phyloP scores from a whole-genome alignment of 2,888 invertebrate genomes.

The Orchesellides sinensis region DNA sequence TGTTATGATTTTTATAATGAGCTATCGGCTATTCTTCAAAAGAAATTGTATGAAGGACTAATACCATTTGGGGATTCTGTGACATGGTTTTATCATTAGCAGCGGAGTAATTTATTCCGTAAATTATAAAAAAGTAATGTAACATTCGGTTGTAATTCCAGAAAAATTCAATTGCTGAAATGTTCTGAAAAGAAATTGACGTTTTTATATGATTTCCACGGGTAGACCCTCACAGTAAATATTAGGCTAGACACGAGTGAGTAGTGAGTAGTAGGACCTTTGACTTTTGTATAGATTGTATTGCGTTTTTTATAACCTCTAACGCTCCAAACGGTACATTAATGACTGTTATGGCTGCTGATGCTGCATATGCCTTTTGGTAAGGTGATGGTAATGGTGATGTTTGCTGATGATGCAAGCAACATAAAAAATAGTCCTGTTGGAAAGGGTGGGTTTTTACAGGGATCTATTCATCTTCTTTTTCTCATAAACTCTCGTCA shows the following conservation, averaged over 20 bases:
- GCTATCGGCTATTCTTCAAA: too few relatives aligned
- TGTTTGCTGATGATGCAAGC: neutral
- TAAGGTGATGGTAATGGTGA: neutral
- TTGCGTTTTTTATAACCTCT: neutral
- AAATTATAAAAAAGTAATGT: neutral
- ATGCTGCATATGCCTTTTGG: neutral
- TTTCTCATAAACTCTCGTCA: neutral
- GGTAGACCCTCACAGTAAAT: neutral
- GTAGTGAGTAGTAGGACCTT: too few relatives aligned
- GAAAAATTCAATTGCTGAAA: neutral
- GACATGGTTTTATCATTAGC: neutral
- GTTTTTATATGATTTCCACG: neutral
- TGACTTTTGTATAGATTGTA: neutral
- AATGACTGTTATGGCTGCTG: neutral
- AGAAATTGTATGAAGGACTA: too few relatives aligned
- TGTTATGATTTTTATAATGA: too few relatives aligned
- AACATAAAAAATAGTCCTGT: neutral
- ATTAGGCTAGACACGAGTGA: neutral
- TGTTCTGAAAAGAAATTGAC: neutral
- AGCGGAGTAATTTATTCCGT: too few relatives aligned
- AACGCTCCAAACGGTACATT: constrained; percentile 14
- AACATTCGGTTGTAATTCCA: neutral
- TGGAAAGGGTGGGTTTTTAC: neutral
- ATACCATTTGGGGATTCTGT: too few relatives aligned
- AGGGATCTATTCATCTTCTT: neutral